phyloP scores from a whole-genome alignment of 2,888 invertebrate species.

The Microdon myrmicae region DNA sequence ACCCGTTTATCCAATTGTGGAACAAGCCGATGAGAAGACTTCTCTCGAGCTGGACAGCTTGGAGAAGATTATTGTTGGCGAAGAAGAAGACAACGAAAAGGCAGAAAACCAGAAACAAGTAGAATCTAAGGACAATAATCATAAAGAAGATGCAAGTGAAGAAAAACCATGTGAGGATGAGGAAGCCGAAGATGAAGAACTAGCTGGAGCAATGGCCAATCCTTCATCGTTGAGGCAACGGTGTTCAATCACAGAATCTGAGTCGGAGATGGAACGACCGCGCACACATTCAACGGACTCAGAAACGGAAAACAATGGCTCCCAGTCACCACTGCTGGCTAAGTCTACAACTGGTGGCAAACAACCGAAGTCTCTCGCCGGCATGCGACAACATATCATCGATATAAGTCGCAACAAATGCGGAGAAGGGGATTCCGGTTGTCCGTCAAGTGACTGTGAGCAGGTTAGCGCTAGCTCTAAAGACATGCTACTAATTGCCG shows the following conservation, averaged over 20 bases:
- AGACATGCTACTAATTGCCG: conserved; percentile 72
- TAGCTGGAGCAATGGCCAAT: conserved; percentile 37
- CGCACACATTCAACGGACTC: conserved; percentile 69
- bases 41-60: conserved; percentile 59
- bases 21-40: conserved; percentile 80
- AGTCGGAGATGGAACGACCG: conserved; percentile 56
- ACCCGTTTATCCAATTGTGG: conserved; percentile 80
- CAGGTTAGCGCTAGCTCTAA: conserved; percentile 77
- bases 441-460: conserved; percentile 69
- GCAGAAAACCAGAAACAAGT: conserved; percentile 65
- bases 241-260: conserved; percentile 54
- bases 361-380: conserved; percentile 30
- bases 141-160: background rate
- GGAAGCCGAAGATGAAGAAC: conserved; percentile 17
- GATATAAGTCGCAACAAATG: conserved; percentile 55
- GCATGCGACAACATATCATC: conserved; percentile 42
- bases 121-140: background rate
- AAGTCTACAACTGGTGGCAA: conserved; percentile 43
- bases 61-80: conserved; percentile 40
- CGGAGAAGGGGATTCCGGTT: conserved; percentile 68
- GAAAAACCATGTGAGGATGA: conserved; percentile 11
- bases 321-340: conserved; percentile 76
- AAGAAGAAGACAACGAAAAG: conserved; percentile 30
- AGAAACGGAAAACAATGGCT: conserved; percentile 78
- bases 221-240: conserved; percentile 30